Percentiles rank a stretch among this genome's conserved stretches.
Evolutionary conservation across 2,113 vertebrate genomes (phyloP).

Genomic region (Euleptes europaea): DNA sequence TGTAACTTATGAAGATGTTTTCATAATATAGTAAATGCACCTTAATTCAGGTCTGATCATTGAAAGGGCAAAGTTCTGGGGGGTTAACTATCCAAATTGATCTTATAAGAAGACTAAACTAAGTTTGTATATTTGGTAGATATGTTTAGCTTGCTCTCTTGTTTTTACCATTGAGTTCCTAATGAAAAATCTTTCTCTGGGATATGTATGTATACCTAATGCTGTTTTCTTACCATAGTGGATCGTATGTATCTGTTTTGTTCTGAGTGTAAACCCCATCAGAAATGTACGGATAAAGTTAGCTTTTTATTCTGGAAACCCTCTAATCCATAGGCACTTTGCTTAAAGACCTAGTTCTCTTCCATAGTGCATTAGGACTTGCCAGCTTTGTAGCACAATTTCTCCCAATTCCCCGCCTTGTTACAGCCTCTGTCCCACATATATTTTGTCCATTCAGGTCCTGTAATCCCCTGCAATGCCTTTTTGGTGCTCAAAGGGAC

Average conservation of each 20-base stretch:
- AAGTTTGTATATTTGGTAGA: neutral
- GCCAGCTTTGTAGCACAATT: too few species aligned
- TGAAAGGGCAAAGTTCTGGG: neutral
- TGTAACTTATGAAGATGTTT: neutral
- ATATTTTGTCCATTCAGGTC: too few species aligned
- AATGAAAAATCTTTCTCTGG: neutral
- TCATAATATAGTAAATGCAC: neutral
- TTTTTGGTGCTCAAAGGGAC: too few species aligned
- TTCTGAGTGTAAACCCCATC: neutral
- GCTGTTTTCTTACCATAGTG: neutral
- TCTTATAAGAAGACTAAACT: too few species aligned
- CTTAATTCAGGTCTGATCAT: neutral
- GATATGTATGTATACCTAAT: neutral
- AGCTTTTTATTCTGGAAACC: neutral
- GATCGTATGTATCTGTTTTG: neutral
- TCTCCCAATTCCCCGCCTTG: too few species aligned
- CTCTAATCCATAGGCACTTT: neutral
- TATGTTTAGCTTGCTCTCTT: neutral
- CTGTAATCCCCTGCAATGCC: too few species aligned
- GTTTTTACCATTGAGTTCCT: neutral
- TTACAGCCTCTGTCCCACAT: too few species aligned
- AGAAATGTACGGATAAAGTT: neutral
- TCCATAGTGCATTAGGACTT: neutral
- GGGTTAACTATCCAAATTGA: neutral
- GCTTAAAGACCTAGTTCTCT: neutral